Conservation (phyloP, 2,888 invertebrate species). For the Limnephilus rhombicus region DNA sequence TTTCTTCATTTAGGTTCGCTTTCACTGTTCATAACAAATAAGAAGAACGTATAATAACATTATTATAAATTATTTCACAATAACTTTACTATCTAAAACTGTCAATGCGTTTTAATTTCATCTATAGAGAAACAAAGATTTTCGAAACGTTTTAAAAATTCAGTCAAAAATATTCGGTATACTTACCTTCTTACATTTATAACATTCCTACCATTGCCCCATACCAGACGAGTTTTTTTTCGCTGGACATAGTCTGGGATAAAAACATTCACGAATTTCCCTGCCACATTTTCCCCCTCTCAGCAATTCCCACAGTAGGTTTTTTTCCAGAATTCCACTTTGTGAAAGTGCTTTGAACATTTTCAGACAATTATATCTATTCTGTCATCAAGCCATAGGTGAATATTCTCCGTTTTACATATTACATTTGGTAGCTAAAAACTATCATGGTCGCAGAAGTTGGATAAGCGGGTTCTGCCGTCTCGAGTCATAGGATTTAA, state of each 20-base stretch:
- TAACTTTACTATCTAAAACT: no score
- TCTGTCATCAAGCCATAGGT: neutral
- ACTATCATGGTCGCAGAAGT: neutral
- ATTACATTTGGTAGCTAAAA: neutral
- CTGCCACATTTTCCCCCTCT: neutral
- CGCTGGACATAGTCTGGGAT: slow-evolving; percentile 20
- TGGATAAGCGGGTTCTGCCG: neutral
- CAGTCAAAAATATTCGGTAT: neutral
- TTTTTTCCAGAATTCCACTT: neutral
- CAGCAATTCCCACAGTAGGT: neutral
- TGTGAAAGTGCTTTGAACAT: neutral
- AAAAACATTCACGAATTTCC: neutral
- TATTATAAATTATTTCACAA: neutral
- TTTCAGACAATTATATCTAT: slow-evolving; percentile 1
- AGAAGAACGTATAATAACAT: no score
- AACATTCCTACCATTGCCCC: neutral
- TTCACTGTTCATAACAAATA: neutral
- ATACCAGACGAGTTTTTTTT: neutral
- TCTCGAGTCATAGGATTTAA: neutral
- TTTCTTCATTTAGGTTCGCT: neutral
- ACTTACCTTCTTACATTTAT: neutral
- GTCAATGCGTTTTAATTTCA: neutral
- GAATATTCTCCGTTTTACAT: neutral
- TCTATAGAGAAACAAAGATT: neutral
- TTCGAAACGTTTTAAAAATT: neutral